Percentiles rank a stretch among this genome's conserved stretches.
These are phyloP conservation scores for Drosophila serrata DNA, from an alignment of 1,140 invertebrate genomes.

Conservation along the genomic window DNA sequence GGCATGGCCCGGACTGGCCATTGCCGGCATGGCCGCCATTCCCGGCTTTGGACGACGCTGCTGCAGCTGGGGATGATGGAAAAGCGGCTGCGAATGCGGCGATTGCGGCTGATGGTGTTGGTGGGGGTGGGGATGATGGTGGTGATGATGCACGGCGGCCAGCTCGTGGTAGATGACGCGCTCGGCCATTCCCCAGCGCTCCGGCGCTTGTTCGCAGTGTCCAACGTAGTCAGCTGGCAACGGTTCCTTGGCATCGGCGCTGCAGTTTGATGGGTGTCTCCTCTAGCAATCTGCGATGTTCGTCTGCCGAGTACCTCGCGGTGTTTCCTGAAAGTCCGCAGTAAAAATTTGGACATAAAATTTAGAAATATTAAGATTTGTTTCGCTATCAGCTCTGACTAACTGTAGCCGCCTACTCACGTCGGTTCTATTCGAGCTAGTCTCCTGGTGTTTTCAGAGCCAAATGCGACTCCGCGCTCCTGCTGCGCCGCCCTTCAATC, in stretches of 20 bases:
- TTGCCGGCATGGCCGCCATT: slow-evolving; percentile 6
- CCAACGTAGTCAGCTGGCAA: neutral
- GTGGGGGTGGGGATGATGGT: neutral
- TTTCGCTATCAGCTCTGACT: neutral
- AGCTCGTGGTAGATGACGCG: slow-evolving; percentile 29
- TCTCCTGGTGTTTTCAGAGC: neutral
- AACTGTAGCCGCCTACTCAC: slow-evolving; percentile 15
- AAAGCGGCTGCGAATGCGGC: slow-evolving; percentile 1
- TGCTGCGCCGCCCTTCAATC: slow-evolving; percentile 38
- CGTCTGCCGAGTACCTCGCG: slow-evolving; percentile 2
- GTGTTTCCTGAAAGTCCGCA: neutral
- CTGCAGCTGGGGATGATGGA: slow-evolving; percentile 9
- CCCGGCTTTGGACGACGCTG: slow-evolving; percentile 23
- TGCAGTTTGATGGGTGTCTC: neutral
- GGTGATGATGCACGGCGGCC: slow-evolving; percentile 15
- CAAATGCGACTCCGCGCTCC: slow-evolving; percentile 8
- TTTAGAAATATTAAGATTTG: neutral
- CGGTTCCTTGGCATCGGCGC: slow-evolving; percentile 14
- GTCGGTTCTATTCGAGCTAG: neutral
- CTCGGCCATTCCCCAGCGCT: slow-evolving; percentile 22
- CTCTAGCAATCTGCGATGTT: neutral
- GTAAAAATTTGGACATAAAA: neutral
- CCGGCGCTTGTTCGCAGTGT: slow-evolving; percentile 3
- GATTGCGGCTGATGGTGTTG: slow-evolving; percentile 3
- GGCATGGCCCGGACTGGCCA: slow-evolving; percentile 9